Evolutionary conservation across 2,888 invertebrate genomes (phyloP).

Genomic region (Caenorhabditis sp.): DNA sequence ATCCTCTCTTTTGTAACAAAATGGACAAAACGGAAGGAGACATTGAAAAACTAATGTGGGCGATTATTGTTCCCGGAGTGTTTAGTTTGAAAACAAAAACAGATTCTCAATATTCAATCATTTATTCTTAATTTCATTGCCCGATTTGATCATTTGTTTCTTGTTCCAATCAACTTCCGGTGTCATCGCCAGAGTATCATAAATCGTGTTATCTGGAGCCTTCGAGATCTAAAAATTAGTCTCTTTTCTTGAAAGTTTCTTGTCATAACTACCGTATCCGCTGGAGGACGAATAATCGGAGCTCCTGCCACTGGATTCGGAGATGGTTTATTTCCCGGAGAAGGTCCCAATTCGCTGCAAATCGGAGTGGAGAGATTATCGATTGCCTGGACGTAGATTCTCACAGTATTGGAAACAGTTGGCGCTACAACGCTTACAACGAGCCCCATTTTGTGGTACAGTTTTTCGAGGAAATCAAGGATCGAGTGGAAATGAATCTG

Average conservation of each 20-base stretch:
- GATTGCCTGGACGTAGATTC: neutral
- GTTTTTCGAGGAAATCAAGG: neutral
- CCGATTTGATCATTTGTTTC: slow-evolving; percentile 9
- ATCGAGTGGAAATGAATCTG: neutral
- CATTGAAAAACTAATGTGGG: too few species aligned
- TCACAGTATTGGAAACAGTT: slow-evolving; percentile 19
- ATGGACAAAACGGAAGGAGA: too few species aligned
- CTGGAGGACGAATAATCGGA: slow-evolving; percentile 31
- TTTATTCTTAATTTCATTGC: neutral
- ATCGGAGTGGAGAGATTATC: neutral
- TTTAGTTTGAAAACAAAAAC: too few species aligned
- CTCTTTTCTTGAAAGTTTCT: too few species aligned
- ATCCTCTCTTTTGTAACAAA: too few species aligned
- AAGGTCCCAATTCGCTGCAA: slow-evolving; percentile 22
- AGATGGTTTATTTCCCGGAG: slow-evolving; percentile 38
- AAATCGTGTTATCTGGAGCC: slow-evolving; percentile 34
- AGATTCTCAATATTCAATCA: too few species aligned
- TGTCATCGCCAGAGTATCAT: slow-evolving; percentile 46
- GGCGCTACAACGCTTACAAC: slow-evolving; percentile 28
- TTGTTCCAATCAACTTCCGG: slow-evolving; percentile 47
- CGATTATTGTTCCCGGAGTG: too few species aligned
- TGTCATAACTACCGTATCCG: slow-evolving; percentile 26
- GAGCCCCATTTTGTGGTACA: slow-evolving; percentile 17
- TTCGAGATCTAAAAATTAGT: slow-evolving; percentile 28
- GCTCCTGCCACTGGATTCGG: slow-evolving; percentile 32